Percentiles rank a stretch among this genome's conserved stretches.
These are phyloP conservation scores for Drosophila malerkotliana DNA, from an alignment of 1,140 invertebrate genomes.

Conservation along the genomic window DNA sequence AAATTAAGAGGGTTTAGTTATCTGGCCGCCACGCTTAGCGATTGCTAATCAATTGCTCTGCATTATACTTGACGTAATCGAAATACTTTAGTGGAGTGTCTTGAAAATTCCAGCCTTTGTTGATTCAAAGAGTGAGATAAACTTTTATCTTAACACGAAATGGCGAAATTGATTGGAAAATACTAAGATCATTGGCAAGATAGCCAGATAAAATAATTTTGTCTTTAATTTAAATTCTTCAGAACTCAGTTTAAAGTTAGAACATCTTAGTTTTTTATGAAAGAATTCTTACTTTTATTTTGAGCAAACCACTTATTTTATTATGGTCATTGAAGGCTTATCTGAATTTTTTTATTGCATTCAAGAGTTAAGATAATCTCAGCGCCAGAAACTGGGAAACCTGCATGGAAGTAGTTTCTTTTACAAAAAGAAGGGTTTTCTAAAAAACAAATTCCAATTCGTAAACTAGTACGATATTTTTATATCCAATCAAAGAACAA, in stretches of 20 bases:
- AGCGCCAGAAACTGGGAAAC: constrained; percentile 15
- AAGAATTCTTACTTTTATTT: not conserved
- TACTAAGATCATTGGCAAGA: not conserved
- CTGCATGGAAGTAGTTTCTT: not conserved
- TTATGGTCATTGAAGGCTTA: constrained; percentile 33
- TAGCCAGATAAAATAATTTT: not conserved
- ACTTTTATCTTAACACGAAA: not conserved
- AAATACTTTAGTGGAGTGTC: not conserved
- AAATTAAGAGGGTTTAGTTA: constrained; percentile 6
- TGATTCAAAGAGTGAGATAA: not conserved
- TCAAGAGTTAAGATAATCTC: constrained; percentile 56
- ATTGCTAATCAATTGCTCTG: constrained; percentile 6
- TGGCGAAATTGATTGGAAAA: not conserved
- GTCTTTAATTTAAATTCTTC: not conserved
- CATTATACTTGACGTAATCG: not conserved
- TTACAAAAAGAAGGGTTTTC: not conserved
- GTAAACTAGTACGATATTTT: not conserved
- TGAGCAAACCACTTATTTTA: constrained; percentile 31
- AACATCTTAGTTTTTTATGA: not conserved
- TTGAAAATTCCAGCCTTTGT: constrained; percentile 1
- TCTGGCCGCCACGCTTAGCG: constrained; percentile 7
- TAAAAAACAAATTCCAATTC: not conserved
- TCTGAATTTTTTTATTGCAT: constrained; percentile 53
- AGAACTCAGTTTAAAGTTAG: not conserved
- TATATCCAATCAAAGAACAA: not conserved